Evolutionary conservation across 2,888 invertebrate species (phyloP), one percentile per base, ranked within the genome.

Genomic region (Zygaena filipendulae): DNA sequence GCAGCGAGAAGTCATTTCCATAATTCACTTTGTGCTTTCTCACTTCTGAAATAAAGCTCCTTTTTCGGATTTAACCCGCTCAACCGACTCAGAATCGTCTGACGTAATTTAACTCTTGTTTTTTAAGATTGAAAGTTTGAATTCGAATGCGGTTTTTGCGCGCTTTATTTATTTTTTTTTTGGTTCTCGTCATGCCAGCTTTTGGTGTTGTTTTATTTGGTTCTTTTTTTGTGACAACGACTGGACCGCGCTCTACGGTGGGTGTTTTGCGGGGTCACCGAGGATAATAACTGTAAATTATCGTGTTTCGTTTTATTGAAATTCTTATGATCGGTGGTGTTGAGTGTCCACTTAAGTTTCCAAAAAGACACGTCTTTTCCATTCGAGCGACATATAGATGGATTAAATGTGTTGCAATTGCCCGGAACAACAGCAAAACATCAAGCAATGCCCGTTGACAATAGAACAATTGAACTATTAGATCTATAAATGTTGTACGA

Each of bases 221-320:
- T 33, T 60, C 49, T 54, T 67, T 74, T 68, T 74, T 74, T 68
- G 61, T 71, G 67, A 70, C 71, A 62, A 64, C 62, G 57, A 49
- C 46, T 52, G 59, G 61, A 55, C 58, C 59, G 52, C 59, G 57
- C 56, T 54, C 55, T 67, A 55, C 66, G 62, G 72, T 72, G 72
- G 72, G 72, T 74, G 74, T 75, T 72, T 74, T 68, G 74, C 74
- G 74, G 75, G 77, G 75, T 77, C 77, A 75, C 60, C 58, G 66
- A 61, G 62, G 72, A 70, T 77, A 79, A 77, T 79, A 77, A 77
- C 75, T 68, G 75, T 75, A 77, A 75, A 77, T 77, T 74, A 77
- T 75, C 66, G 61, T 68, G 63, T 58, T 62, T 59, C 52, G 64
- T 58, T 61, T 75, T 77, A 79, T 79, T 75, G 77, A 77, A 77